Conservation (phyloP, 2,888 invertebrate genomes). For the Agriopis marginaria region DNA sequence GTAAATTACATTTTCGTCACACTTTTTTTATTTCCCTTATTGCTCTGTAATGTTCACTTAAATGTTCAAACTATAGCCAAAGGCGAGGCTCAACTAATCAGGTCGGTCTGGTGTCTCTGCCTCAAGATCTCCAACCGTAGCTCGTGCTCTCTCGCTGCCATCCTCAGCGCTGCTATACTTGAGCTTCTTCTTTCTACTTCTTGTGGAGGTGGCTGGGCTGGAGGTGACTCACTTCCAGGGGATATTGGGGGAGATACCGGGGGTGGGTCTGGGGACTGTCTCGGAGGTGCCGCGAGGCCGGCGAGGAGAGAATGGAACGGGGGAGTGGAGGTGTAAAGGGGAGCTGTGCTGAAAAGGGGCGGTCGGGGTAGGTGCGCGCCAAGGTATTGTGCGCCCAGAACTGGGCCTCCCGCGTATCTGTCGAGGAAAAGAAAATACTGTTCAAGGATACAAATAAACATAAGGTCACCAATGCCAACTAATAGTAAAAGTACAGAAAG, state of each 20-base stretch:
- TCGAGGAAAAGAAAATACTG: constrained; percentile 32
- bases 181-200: constrained; percentile 94
- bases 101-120: constrained; percentile 91
- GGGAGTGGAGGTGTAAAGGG: constrained; percentile 88
- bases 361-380: constrained; percentile 77
- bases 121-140: constrained; percentile 93
- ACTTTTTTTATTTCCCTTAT: neutral
- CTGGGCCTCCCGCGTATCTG: constrained; percentile 76
- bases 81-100: constrained; percentile 89
- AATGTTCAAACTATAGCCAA: neutral
- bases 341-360: constrained; percentile 85
- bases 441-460: neutral
- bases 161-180: constrained; percentile 94
- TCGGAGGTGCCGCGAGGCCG: constrained; percentile 79
- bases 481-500: too few species aligned
- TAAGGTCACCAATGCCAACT: neutral
- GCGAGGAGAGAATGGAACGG: constrained; percentile 79
- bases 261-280: constrained; percentile 77
- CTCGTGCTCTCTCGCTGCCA: constrained; percentile 96
- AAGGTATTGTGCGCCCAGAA: constrained; percentile 83
- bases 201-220: constrained; percentile 80
- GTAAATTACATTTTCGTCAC: neutral
- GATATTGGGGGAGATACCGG: constrained; percentile 85
- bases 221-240: constrained; percentile 84
- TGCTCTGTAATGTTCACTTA: neutral